Evolutionary conservation across 92 coral and sea anemone genomes (phyloP).

Genomic region (Porites divaricata): DNA sequence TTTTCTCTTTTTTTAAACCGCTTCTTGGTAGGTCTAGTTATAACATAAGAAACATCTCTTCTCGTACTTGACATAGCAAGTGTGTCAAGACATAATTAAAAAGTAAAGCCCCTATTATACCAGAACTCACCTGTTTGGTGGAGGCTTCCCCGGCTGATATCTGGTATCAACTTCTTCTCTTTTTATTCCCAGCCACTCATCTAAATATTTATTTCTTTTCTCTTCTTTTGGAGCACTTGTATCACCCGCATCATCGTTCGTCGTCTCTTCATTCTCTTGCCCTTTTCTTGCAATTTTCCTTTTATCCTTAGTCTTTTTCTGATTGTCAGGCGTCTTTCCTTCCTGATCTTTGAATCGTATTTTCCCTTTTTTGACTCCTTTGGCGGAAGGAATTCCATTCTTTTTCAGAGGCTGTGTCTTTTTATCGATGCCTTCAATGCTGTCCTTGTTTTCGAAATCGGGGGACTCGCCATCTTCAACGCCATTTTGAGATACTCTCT

Average conservation of each 20-base stretch:
- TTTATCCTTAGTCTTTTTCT: slow-evolving; percentile 37
- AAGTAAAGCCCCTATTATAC: background rate
- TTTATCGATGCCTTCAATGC: background rate
- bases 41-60: too few relatives aligned
- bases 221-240: slow-evolving; percentile 52
- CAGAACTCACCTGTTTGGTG: slow-evolving; percentile 82
- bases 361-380: slow-evolving; percentile 55
- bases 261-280: slow-evolving; percentile 53
- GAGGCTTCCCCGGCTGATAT: slow-evolving; percentile 92
- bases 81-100: too few relatives aligned
- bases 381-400: slow-evolving; percentile 36
- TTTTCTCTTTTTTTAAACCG: too few relatives aligned
- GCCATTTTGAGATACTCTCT: slow-evolving; percentile 17
- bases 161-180: slow-evolving; percentile 81
- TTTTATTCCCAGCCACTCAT: slow-evolving; percentile 87
- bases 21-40: too few relatives aligned
- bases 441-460: background rate
- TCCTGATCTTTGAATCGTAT: slow-evolving; percentile 73
- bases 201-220: slow-evolving; percentile 77
- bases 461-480: background rate
- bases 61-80: too few relatives aligned
- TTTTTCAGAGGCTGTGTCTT: slow-evolving; percentile 25
- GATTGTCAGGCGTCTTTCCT: slow-evolving; percentile 24
- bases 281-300: slow-evolving; percentile 26
- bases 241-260: slow-evolving; percentile 53